Conservation (phyloP, 2,797 vertebrate genomes). For the Ciconia nigra region DNA sequence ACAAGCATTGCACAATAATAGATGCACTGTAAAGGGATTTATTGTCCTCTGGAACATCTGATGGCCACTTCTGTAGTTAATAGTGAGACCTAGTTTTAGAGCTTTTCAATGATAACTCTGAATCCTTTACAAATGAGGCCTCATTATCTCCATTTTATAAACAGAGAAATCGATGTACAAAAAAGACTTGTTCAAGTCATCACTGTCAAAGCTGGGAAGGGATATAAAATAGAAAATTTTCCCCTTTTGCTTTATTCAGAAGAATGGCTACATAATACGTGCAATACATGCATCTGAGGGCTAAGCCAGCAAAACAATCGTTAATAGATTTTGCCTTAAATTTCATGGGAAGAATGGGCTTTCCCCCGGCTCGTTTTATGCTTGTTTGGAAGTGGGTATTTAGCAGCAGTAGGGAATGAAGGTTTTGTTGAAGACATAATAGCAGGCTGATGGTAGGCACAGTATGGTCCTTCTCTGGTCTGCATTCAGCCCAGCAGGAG, state of each 20-base stretch:
- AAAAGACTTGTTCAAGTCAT: background rate
- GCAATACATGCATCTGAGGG: background rate
- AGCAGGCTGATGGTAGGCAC: background rate
- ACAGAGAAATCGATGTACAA: background rate
- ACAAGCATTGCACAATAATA: background rate
- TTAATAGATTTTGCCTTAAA: background rate
- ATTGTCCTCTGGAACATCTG: background rate
- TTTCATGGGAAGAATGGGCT: background rate
- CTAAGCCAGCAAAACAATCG: background rate
- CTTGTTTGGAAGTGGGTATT: background rate
- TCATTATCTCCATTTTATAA: background rate
- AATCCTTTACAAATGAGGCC: background rate
- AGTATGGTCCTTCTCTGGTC: background rate
- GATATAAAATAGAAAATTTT: background rate
- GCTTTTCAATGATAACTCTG: background rate
- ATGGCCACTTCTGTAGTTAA: background rate
- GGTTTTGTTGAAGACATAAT: constrained; percentile 33
- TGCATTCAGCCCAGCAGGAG: constrained; percentile 26
- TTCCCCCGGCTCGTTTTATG: background rate
- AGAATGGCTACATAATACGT: background rate
- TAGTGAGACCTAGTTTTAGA: background rate
- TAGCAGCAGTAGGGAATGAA: background rate
- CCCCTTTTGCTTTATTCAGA: background rate
- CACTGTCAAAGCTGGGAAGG: background rate
- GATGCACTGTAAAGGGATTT: background rate